Evolutionary conservation across 1,140 invertebrate species (phyloP).

Genomic region (Tachypleus tridentatus): DNA sequence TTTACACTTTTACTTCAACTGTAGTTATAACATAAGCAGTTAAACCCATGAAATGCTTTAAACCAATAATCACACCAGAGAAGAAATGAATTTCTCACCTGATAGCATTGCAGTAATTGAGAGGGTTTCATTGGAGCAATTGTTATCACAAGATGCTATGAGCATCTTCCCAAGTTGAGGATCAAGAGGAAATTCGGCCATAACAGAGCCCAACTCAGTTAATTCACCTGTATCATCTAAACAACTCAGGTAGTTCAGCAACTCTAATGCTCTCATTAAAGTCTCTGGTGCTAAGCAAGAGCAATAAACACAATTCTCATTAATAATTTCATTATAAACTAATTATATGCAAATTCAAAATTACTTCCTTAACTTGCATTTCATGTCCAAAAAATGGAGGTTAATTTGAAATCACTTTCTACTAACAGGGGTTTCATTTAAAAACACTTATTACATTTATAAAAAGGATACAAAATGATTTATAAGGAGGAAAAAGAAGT

Average conservation of each 20-base stretch:
- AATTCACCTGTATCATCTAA: constrained; percentile 93
- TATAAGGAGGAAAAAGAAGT: too few species aligned
- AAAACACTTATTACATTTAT: too few species aligned
- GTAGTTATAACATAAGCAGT: too few species aligned
- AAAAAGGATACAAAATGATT: too few species aligned
- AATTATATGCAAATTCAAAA: background rate
- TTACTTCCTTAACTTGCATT: too few species aligned
- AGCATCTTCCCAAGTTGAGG: constrained; percentile 99
- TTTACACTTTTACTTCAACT: too few species aligned
- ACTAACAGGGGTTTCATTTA: too few species aligned
- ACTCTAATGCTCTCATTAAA: constrained; percentile 94
- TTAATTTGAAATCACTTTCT: too few species aligned
- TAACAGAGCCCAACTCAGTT: constrained; percentile 91
- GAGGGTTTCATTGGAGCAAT: constrained; percentile 98
- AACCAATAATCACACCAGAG: too few species aligned
- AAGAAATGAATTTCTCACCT: constrained; percentile 47
- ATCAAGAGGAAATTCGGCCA: constrained; percentile 99
- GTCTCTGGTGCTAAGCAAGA: constrained; percentile 79
- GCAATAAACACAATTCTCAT: constrained; percentile 16
- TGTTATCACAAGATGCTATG: constrained; percentile 87
- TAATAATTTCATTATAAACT: constrained; percentile 5
- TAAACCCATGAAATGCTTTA: too few species aligned
- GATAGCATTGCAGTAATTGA: constrained; percentile 99
- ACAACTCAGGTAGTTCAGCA: constrained; percentile 93
- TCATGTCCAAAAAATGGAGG: background rate